Evolutionary conservation across 2,888 invertebrate species (phyloP).

Genomic region (Actias luna): DNA sequence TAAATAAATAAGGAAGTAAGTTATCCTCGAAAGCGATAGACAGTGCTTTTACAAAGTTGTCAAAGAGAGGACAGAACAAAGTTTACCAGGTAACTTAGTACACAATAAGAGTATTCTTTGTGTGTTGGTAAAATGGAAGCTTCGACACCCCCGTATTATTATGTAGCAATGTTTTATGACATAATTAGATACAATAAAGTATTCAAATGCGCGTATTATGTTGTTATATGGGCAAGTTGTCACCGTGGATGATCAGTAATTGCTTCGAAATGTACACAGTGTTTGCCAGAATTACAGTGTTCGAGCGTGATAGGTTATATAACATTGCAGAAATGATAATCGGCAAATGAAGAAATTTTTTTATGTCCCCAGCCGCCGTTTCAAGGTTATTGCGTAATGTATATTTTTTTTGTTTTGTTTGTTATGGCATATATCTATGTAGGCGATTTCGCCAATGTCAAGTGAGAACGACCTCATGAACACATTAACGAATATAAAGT

Average conservation of each 20-base stretch:
- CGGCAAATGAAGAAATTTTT: not conserved
- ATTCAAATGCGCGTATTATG: not conserved
- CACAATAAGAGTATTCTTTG: no score
- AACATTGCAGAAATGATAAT: constrained; percentile 4
- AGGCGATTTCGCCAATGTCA: no score
- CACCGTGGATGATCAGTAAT: constrained; percentile 4
- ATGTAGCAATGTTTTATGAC: not conserved
- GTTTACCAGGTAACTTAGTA: not conserved
- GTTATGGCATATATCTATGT: no score
- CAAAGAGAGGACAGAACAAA: no score
- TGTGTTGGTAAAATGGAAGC: not conserved
- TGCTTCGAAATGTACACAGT: not conserved
- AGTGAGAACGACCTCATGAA: no score
- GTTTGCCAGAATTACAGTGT: not conserved
- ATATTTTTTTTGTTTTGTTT: not conserved
- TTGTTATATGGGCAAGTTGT: not conserved
- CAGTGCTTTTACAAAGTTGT: no score
- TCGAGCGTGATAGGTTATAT: constrained; percentile 1
- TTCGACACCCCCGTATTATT: not conserved
- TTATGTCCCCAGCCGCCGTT: not conserved
- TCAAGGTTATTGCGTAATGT: constrained; percentile 5
- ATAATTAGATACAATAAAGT: not conserved
- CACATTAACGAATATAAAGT: no score
- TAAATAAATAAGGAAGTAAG: no score
- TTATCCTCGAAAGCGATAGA: no score